phyloP scores from a whole-genome alignment of 2,797 vertebrate genomes.

The Falco peregrinus region DNA sequence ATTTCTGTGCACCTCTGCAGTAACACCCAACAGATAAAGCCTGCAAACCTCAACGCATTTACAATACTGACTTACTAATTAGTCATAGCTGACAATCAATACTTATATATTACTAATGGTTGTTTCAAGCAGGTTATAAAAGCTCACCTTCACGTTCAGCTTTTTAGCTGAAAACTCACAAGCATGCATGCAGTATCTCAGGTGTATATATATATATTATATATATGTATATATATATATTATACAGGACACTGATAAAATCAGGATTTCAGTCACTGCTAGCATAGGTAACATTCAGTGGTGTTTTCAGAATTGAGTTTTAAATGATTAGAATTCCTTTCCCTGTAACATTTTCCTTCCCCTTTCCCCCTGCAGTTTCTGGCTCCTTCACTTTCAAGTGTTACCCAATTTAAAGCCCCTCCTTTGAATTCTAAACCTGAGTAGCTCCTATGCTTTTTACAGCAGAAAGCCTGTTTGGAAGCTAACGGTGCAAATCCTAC shows the following conservation, averaged over 20 bases:
- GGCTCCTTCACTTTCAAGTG: background rate
- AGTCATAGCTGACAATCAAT: background rate
- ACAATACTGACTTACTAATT: background rate
- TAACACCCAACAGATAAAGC: background rate
- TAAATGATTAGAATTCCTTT: background rate
- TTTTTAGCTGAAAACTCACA: background rate
- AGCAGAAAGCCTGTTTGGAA: background rate
- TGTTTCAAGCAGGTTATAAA: background rate
- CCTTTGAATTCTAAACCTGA: background rate
- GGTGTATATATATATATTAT: too few species aligned
- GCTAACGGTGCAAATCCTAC: background rate
- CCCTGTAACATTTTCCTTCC: background rate
- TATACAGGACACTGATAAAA: background rate
- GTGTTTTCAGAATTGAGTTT: background rate
- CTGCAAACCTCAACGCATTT: background rate
- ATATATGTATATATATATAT: too few species aligned
- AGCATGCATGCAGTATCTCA: too few species aligned
- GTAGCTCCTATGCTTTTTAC: background rate
- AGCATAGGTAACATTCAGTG: background rate
- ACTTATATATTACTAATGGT: background rate
- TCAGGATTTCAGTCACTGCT: background rate
- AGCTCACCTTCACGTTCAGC: background rate
- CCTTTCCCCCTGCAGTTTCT: background rate
- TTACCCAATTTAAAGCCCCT: background rate
- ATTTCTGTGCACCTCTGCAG: background rate